Conservation (phyloP, 2,113 vertebrate genomes). For the Himantopus leucocephalus region DNA sequence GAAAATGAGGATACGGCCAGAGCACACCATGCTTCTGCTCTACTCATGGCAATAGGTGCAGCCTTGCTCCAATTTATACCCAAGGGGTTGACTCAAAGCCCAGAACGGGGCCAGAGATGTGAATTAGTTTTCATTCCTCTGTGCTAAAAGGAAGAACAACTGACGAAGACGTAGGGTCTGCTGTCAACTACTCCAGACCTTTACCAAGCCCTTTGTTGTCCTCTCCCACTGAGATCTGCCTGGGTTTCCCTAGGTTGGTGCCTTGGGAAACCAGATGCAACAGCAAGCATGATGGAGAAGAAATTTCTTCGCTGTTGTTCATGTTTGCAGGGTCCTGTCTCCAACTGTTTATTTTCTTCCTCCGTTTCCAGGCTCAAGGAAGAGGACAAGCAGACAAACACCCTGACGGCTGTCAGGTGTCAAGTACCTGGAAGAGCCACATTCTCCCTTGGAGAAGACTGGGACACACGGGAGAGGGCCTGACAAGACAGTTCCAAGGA, state of each 20-base stretch:
- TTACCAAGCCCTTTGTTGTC: background rate
- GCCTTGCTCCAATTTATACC: background rate
- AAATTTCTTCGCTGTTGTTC: background rate
- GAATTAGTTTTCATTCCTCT: background rate
- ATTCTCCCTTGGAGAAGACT: background rate
- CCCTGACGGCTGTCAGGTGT: fast-evolving
- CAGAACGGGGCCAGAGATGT: background rate
- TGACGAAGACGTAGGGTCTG: background rate
- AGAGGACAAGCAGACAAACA: background rate
- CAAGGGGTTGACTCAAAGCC: background rate
- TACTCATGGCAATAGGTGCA: background rate
- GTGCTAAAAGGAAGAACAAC: background rate
- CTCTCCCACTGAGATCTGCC: background rate
- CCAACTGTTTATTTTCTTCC: background rate
- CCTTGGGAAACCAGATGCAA: background rate
- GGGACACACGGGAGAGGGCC: background rate
- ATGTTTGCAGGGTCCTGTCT: background rate
- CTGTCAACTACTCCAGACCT: background rate
- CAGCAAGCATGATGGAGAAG: background rate
- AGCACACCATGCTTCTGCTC: background rate
- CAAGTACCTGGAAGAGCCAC: background rate
- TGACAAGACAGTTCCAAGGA: background rate
- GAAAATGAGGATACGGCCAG: background rate
- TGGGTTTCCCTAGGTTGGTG: background rate
- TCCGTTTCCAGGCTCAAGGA: background rate